Base-by-base conservation (phyloP, 1,140 invertebrate species). In the Eubasilissa regina region DNA sequence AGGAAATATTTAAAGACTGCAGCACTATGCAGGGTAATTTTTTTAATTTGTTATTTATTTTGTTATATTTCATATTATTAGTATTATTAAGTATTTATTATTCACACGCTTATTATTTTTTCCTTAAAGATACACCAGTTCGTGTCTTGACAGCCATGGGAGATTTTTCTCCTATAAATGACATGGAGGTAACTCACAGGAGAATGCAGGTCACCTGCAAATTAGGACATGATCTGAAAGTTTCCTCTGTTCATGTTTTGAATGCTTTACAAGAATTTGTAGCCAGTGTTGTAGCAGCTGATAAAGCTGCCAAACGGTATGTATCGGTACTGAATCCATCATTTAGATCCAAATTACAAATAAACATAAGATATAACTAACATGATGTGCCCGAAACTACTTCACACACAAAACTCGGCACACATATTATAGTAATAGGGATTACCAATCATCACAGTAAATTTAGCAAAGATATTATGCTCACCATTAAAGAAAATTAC, bases 231-330 rank as follows among this genome's bases (percentile, higher is more conserved):
- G 80, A 87, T 47, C 84, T 92, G 35, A 86, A 90, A 85, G 91
- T 92, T 64, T 88, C 91, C 83, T 86, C 89, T 6, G 87, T 88
- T 76, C 87, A 90, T 84, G 91, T 92, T 1, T 85, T 91, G 15
- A 90, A 86, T 48, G 90, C 89, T 13, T 84, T 93, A 19, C 89
- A 87, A 82, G 90, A 92, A 83, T 92, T 92, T 78, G 86, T 91
- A 55, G 84, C 73, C 11, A 79, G 60, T 64, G 19, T 76, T 11
- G 77, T 75, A 56, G 75, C 58, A 21, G 25, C 78, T 25, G 53
- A 72, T 21, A 73, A 47, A 53, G 45, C 15, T 21, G 13, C 53
- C 13, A 75, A 75, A 70, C 68, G 19, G 25, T 64, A 80, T 19
- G 35, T 68, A 15, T 35, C 25, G 6, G 25, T 35, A 35, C 1